Base-by-base conservation (phyloP, 2,888 invertebrate genomes). In the Ophion costatus region DNA sequence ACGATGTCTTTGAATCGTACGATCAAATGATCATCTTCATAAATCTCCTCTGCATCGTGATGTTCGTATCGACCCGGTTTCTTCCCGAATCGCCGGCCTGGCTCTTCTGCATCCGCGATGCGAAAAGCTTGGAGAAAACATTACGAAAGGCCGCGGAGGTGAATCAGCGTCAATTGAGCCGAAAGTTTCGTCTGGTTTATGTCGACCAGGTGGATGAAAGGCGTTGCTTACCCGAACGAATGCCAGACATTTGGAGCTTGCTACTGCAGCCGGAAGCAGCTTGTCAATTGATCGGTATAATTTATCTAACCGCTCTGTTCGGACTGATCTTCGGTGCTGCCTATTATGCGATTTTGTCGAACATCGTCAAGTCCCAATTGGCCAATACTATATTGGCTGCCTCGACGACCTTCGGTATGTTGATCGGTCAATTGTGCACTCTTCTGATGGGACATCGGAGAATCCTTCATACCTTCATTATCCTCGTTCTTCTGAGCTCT, bases 71-170 rank as follows among this genome's bases (percentile, higher is more conserved):
- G 17, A 75, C 70, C 0, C 59, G 80, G 33, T 83, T 85, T 24
- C 76, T 89, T 0, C 87, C 88, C 1, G 89, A 89, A 76, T 89
- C 89, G 1, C 89, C 88, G 7, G 57, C 83, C n/a, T 89, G 88
- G 88, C 77, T 88, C 4, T 89, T 89, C 63, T 86, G 86, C 51
- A 82, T 56, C 14, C 80, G 81, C 4, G 84, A 86, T 24, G 9
- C 82, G 0, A 64, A 24, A 10, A 66, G 85, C 29, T 66, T 89
- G 24, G 81, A 83, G 4, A 38, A 74, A 29, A 78, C 84, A 6
- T 66, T 88, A 10, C 20, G 42, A 1, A 59, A 70, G 63, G 87
- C 86, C 4, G 83, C 87, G 4, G 85, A 82, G 29, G 71, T 82
- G 0, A 89, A 89, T 79, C 75, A 82, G 38, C 78, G 38, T 20